Conservation (phyloP, 23 tunicate genomes). For the Oikopleura albicans region DNA sequence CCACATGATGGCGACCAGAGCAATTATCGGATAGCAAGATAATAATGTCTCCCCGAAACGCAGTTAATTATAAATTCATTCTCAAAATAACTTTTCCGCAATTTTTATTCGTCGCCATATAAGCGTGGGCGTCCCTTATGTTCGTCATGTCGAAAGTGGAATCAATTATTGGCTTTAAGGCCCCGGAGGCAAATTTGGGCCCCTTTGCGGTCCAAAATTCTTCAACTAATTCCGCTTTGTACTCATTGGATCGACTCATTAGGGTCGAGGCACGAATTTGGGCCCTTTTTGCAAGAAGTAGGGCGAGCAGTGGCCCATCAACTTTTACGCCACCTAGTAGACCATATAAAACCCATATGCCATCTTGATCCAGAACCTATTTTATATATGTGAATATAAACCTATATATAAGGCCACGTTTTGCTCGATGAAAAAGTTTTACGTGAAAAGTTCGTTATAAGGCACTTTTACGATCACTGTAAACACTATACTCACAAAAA, state of each 20-base stretch:
- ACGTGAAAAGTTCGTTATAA: neutral
- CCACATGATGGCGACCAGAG: too few species aligned
- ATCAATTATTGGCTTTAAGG: conserved; percentile 10
- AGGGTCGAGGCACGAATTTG: conserved; percentile 52
- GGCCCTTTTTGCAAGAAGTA: conserved; percentile 34
- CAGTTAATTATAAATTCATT: neutral
- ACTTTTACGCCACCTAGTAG: conserved; percentile 51
- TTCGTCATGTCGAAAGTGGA: neutral
- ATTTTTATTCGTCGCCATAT: conserved; percentile 51
- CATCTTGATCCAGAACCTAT: conserved; percentile 42
- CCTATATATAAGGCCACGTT: too few species aligned
- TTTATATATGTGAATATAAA: too few species aligned
- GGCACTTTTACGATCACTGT: neutral
- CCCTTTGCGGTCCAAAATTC: conserved; percentile 41
- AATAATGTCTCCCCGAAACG: too few species aligned
- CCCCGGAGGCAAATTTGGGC: conserved; percentile 28
- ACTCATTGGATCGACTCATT: conserved; percentile 46
- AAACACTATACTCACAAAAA: too few species aligned
- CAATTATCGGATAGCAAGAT: too few species aligned
- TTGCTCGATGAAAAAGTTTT: too few species aligned
- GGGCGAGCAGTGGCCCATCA: conserved; percentile 36
- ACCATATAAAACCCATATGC: conserved; percentile 72
- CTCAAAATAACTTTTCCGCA: conserved; percentile 53
- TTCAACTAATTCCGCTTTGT: conserved; percentile 39
- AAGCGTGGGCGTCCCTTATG: conserved; percentile 50